A percentile compares a stretch with the other conserved stretches of the same genome.
Evolutionary conservation across 1,140 invertebrate species (phyloP).

Genomic region (Drosophila burlai): DNA sequence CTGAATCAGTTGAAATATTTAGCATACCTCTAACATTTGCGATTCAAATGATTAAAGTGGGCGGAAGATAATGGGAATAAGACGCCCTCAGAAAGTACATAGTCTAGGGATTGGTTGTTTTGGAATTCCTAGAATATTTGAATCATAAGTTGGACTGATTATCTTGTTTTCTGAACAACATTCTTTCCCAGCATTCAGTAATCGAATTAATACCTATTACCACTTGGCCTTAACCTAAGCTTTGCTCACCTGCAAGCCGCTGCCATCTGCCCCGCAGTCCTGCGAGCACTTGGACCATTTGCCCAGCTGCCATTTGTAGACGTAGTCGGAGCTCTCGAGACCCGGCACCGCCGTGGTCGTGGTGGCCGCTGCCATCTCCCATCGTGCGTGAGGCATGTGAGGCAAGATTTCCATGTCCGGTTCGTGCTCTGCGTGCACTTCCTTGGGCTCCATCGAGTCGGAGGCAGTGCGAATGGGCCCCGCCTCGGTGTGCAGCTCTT

Average conservation of each 20-base stretch:
- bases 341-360: conserved; percentile 27
- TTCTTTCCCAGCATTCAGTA: not conserved
- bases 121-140: not conserved
- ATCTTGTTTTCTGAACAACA: not conserved
- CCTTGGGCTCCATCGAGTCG: not conserved
- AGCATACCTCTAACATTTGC: not conserved
- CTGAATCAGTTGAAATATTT: conserved; percentile 15
- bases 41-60: not conserved
- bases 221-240: not conserved
- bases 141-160: not conserved
- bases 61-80: not conserved
- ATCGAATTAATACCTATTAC: not conserved
- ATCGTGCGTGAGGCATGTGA: conserved; percentile 71
- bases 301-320: conserved; percentile 92
- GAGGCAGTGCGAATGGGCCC: conserved; percentile 13
- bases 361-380: conserved; percentile 52
- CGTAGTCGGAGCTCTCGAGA: conserved; percentile 85
- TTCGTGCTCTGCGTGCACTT: not conserved
- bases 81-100: not conserved
- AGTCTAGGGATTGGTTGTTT: not conserved
- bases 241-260: conserved; percentile 73
- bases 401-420: conserved; percentile 41
- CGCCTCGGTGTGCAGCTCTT: conserved; percentile 60
- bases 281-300: conserved; percentile 95
- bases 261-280: conserved; percentile 92